Percentiles rank a stretch among this genome's conserved stretches.
Evolutionary conservation across 2,113 vertebrate species (phyloP).

Genomic region (Prietella phreatophila): DNA sequence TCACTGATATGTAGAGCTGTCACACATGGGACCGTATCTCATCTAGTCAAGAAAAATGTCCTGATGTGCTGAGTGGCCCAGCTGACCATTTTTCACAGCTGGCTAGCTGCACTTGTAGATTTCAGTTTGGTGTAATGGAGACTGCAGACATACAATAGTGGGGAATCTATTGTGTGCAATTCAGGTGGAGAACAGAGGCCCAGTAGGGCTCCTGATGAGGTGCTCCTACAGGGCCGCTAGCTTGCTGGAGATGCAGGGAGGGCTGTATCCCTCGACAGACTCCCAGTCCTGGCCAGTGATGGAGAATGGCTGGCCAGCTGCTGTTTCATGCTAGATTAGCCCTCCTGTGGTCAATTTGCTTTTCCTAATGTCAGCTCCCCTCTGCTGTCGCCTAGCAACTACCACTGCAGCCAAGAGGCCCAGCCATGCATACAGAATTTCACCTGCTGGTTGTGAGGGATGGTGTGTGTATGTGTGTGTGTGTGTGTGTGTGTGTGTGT

Average conservation of each 20-base stretch:
- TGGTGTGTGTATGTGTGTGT: conserved; percentile 51
- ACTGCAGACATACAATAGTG: neutral
- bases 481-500: conserved; percentile 43
- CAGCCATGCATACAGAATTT: conserved; percentile 97
- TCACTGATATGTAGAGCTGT: conserved; percentile 11
- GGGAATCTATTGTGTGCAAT: neutral
- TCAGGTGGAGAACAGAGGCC: conserved; percentile 13
- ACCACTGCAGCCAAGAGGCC: conserved; percentile 82
- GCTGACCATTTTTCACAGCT: conserved; percentile 11
- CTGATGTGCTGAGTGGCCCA: neutral
- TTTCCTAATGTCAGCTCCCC: conserved; percentile 98
- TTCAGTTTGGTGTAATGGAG: neutral
- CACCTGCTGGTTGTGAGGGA: conserved; percentile 73
- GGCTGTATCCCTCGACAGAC: conserved; percentile 42
- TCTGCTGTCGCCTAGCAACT: conserved; percentile 95
- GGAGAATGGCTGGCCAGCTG: conserved; percentile 78
- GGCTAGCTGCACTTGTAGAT: neutral
- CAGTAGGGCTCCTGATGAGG: conserved; percentile 24
- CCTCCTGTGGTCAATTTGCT: conserved; percentile 99
- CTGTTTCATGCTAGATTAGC: conserved; percentile 95
- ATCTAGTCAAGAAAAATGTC: neutral
- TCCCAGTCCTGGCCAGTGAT: conserved; percentile 55
- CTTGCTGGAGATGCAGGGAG: conserved; percentile 39
- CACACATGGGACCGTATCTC: neutral
- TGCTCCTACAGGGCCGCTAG: conserved; percentile 31